Evolutionary conservation across 2,888 invertebrate species (phyloP).

Genomic region (Mermis nigrescens): DNA sequence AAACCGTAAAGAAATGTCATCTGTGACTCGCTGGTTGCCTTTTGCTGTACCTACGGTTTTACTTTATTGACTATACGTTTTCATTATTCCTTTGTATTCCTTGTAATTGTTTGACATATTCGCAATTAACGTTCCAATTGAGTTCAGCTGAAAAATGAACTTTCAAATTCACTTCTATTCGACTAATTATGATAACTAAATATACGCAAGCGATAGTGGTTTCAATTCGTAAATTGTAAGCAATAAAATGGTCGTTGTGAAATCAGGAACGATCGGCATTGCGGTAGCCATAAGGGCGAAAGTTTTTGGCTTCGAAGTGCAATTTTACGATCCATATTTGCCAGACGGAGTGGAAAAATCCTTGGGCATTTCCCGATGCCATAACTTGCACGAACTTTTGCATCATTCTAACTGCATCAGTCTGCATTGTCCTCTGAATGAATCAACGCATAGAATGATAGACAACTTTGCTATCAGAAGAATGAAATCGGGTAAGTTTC

Average conservation of each 20-base stretch:
- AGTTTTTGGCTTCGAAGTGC: constrained; percentile 97
- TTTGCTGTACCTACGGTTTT: too few relatives aligned
- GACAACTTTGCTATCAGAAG: constrained; percentile 99
- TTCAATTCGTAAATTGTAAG: constrained; percentile 6
- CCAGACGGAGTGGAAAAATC: constrained; percentile 97
- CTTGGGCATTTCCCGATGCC: constrained; percentile 80
- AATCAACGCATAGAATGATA: constrained; percentile 97
- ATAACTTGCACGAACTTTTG: constrained; percentile 84
- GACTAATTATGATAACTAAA: too few relatives aligned
- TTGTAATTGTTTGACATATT: too few relatives aligned
- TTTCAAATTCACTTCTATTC: too few relatives aligned
- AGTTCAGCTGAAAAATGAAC: too few relatives aligned
- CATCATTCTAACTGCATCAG: constrained; percentile 98
- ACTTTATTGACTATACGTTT: too few relatives aligned
- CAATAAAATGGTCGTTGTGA: too few relatives aligned
- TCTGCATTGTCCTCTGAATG: constrained; percentile 93
- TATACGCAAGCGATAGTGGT: too few relatives aligned
- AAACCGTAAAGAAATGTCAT: too few relatives aligned
- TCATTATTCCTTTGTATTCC: too few relatives aligned
- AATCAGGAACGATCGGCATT: constrained; percentile 76
- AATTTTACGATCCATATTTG: constrained; percentile 97
- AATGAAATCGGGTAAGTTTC: constrained; percentile 62
- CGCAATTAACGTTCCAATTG: too few relatives aligned
- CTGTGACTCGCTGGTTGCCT: too few relatives aligned
- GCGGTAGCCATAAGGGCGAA: constrained; percentile 94